Evolutionary conservation across 2,888 invertebrate species (phyloP).

Genomic region (Norana najaformis): DNA sequence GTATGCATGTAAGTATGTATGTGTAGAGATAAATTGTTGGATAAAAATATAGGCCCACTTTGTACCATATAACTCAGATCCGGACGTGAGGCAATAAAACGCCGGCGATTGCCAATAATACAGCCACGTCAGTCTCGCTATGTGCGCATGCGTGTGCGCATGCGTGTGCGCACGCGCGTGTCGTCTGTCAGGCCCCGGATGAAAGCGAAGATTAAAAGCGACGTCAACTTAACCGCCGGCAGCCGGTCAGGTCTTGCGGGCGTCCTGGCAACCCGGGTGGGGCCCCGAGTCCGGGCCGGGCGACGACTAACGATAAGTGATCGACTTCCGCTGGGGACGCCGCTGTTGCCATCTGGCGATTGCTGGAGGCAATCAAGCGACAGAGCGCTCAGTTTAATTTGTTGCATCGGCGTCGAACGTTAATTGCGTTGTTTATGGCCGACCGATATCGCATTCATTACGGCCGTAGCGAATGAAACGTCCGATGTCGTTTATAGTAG

Average conservation of each 20-base stretch:
- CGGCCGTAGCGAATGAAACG: not conserved
- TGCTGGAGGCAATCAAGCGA: not conserved
- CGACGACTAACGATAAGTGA: not conserved
- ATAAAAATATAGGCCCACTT: not conserved
- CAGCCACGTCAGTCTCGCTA: not conserved
- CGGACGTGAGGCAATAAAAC: not conserved
- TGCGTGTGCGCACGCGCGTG: not conserved
- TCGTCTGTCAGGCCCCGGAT: not conserved
- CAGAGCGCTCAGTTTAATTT: not conserved
- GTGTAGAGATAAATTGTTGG: not conserved
- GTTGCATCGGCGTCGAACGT: not conserved
- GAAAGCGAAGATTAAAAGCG: constrained; percentile 3
- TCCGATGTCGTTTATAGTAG: not conserved
- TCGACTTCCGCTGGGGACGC: not conserved
- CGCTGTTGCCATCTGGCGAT: not conserved
- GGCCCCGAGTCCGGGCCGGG: not conserved
- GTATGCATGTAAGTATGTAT: not conserved
- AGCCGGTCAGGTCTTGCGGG: not conserved
- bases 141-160: not conserved
- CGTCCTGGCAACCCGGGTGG: too few relatives aligned
- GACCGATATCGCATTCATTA: not conserved
- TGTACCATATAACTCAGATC: not conserved
- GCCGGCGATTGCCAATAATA: not conserved
- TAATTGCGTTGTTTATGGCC: not conserved
- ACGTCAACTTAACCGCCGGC: not conserved